These are phyloP conservation scores for Ethmia dodecea DNA, from an alignment of 2,888 invertebrate species.

Conservation along the genomic window DNA sequence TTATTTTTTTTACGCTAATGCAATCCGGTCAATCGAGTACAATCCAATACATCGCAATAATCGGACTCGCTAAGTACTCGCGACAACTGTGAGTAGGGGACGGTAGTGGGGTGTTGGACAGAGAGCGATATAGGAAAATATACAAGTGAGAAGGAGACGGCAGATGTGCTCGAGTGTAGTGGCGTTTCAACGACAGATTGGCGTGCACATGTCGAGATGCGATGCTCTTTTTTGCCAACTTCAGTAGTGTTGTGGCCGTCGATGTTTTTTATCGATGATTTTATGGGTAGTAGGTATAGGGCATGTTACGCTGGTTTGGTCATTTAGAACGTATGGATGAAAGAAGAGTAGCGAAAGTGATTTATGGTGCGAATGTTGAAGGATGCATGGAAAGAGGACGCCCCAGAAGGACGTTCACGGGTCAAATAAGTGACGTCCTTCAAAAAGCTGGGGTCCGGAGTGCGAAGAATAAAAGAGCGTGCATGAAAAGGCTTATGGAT, in stretches of 20 bases:
- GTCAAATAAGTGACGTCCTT: too few species aligned
- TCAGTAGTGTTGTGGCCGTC: constrained; percentile 24
- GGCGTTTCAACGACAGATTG: constrained; percentile 72
- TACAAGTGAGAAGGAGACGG: constrained; percentile 28
- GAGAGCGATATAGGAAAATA: constrained; percentile 27
- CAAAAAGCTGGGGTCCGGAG: too few species aligned
- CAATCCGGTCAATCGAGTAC: constrained; percentile 60
- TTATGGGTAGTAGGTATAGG: too few species aligned
- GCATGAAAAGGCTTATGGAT: too few species aligned
- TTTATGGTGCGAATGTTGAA: too few species aligned
- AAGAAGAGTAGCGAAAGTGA: too few species aligned
- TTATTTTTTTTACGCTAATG: constrained; percentile 26
- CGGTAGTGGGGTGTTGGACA: constrained; percentile 34
- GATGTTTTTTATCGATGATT: too few species aligned
- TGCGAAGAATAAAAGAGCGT: too few species aligned
- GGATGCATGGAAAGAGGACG: too few species aligned
- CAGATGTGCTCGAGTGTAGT: constrained; percentile 41
- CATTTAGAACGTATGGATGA: too few species aligned
- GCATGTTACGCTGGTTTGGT: too few species aligned
- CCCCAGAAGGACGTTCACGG: too few species aligned
- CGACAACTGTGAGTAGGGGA: constrained; percentile 45
- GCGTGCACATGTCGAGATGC: constrained; percentile 72
- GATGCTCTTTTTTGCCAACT: constrained; percentile 70
- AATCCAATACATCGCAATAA: constrained; percentile 59
- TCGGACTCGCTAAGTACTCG: constrained; percentile 56